These are phyloP conservation scores for Pelobates cultripes DNA, from an alignment of 2,797 vertebrate species.

Conservation along the genomic window DNA sequence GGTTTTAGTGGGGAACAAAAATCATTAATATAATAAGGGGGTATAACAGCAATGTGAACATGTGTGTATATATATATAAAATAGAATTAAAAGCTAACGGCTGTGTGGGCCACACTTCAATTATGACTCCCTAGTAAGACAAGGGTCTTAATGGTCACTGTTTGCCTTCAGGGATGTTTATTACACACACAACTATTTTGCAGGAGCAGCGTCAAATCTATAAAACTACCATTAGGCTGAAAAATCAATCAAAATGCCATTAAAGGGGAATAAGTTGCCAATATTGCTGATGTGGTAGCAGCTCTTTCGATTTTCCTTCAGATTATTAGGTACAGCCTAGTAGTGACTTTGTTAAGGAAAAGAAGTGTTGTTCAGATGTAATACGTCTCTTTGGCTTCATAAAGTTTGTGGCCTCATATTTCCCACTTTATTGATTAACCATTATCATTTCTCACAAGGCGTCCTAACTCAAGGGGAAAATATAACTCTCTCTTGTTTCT, in stretches of 20 bases:
- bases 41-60: neutral
- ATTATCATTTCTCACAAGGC: conserved; percentile 99
- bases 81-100: conserved; percentile 83
- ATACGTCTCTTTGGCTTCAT: conserved; percentile 99
- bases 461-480: conserved; percentile 99
- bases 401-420: conserved; percentile 99
- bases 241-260: conserved; percentile 99
- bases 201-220: conserved; percentile 99
- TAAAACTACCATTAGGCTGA: conserved; percentile 99
- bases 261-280: conserved; percentile 99
- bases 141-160: conserved; percentile 98
- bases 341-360: conserved; percentile 99
- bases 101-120: conserved; percentile 98
- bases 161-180: conserved; percentile 99
- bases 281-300: conserved; percentile 99
- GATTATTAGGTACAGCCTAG: conserved; percentile 99
- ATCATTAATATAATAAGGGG: neutral
- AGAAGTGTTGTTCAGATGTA: conserved; percentile 99
- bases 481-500: conserved; percentile 95
- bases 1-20: conserved; percentile 62
- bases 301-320: conserved; percentile 99
- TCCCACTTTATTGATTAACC: conserved; percentile 99
- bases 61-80: neutral
- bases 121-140: conserved; percentile 98
- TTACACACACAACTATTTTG: conserved; percentile 99